These are phyloP conservation scores for Drosophila sechellia DNA, from an alignment of 1,140 invertebrate genomes.

Conservation along the genomic window DNA sequence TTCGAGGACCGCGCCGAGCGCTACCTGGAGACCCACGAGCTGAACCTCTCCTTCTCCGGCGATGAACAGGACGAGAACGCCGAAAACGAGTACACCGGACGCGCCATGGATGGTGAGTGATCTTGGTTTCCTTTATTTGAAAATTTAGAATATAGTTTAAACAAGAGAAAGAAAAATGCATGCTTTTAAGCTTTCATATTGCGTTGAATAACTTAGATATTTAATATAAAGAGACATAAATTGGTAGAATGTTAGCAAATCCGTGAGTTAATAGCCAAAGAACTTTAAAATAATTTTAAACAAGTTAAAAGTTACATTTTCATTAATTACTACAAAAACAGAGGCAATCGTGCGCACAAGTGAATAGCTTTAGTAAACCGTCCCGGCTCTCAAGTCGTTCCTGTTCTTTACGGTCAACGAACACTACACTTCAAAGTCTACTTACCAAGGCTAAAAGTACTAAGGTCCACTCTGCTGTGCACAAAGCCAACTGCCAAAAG, in stretches of 20 bases:
- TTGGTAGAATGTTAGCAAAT: too few species aligned
- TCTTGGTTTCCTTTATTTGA: background rate
- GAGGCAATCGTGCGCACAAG: background rate
- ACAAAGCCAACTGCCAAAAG: background rate
- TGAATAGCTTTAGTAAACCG: background rate
- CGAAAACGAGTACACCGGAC: conserved; percentile 73
- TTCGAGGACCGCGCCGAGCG: conserved; percentile 84
- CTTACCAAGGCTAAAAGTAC: background rate
- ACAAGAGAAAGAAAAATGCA: background rate
- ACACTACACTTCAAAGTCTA: conserved; percentile 27
- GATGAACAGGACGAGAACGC: conserved; percentile 75
- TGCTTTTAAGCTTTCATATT: too few species aligned
- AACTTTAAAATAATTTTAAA: background rate
- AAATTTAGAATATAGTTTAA: background rate
- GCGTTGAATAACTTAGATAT: too few species aligned
- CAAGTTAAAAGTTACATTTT: too few species aligned
- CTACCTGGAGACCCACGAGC: conserved; percentile 84
- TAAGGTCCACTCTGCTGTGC: background rate
- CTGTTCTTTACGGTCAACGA: background rate
- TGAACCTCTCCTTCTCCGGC: conserved; percentile 81
- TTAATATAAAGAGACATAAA: too few species aligned
- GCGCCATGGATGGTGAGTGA: conserved; percentile 80
- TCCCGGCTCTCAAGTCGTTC: background rate
- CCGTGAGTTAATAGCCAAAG: background rate
- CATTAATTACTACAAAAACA: background rate